phyloP scores from a whole-genome alignment of 1,140 invertebrate species.

The Drosophila triauraria region DNA sequence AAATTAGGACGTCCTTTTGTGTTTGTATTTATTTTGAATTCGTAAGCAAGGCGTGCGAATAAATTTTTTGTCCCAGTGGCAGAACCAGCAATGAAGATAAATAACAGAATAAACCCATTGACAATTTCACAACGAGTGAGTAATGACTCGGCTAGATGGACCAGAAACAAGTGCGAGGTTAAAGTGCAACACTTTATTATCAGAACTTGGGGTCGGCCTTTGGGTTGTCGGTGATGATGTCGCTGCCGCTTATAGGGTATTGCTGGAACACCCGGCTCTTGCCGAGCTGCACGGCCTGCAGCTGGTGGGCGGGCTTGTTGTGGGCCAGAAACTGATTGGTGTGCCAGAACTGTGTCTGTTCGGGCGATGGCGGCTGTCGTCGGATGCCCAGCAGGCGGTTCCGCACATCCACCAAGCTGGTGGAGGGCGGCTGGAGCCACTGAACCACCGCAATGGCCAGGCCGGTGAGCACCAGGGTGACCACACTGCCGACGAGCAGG shows the following conservation, averaged over 20 bases:
- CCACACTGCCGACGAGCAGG: conserved; percentile 52
- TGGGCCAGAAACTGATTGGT: conserved; percentile 78
- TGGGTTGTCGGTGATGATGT: conserved; percentile 19
- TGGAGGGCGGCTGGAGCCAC: conserved; percentile 63
- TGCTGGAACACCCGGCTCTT: conserved; percentile 74
- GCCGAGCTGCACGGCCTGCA: conserved; percentile 62
- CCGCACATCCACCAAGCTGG: conserved; percentile 71
- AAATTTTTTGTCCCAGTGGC: neutral
- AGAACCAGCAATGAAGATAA: conserved; percentile 13
- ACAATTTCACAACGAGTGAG: conserved; percentile 9
- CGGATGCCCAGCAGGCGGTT: conserved; percentile 75
- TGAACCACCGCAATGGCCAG: conserved; percentile 51
- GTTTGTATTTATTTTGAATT: neutral
- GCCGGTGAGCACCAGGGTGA: conserved; percentile 48
- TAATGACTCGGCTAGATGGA: conserved; percentile 15
- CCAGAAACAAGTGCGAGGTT: neutral
- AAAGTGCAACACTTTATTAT: conserved; percentile 38
- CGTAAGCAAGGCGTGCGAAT: neutral
- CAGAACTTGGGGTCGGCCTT: conserved; percentile 49
- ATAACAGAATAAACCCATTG: conserved; percentile 26
- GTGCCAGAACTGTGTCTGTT: conserved; percentile 72
- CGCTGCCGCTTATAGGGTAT: conserved; percentile 62
- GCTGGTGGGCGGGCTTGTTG: conserved; percentile 67
- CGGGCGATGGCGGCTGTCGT: conserved; percentile 33
- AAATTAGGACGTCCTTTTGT: neutral